Evolutionary conservation across 2,888 invertebrate genomes (phyloP), one percentile per base, ranked within the genome.

Genomic region (Cephus sareptanus): DNA sequence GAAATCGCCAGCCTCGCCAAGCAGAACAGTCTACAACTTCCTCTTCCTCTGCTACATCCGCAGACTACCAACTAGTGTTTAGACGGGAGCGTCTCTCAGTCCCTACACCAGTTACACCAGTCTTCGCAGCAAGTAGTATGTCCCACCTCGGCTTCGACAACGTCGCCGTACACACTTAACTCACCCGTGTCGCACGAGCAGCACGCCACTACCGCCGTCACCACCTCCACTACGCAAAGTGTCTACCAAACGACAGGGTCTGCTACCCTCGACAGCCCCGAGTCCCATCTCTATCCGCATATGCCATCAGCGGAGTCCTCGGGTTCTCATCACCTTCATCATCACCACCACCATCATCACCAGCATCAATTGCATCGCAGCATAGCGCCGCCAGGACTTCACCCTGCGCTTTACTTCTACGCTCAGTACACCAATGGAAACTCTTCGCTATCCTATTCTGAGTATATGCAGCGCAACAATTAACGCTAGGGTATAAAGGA

Each of bases 51-150:
- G 88, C 87, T 91, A 75, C 91, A 91, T 85, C 91, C 91, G 81
- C 91, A 91, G 86, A 90, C 90, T 75, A 91, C 91, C 85, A 91
- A 91, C 91, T 91, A 91, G 91, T 91, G 91, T 88, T 89, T 89
- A 87, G 88, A 89, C 84, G 88, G 85, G 86, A 87, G 85, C 86
- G 87, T 85, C 83, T 85, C 87, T 81, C 88, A 89, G 85, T 84
- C 87, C 83, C 86, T 86, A 87, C 87, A 56, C 56, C 56, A 56
- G 56, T 56, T 80, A 79, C 82, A 77, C 71, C 83, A 79, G 78
- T 79, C 80, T 79, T 80, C 82, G 79, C 88, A 87, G 85, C 87
- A 88, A 89, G 87, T 88, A 87, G 88, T 87, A 87, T 87, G 87
- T 83, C 85, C 87, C 83, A 85, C 87, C 82, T 81, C 86, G 84